Base-by-base conservation (phyloP, 2,888 invertebrate genomes). In the Emmelina monodactyla region DNA sequence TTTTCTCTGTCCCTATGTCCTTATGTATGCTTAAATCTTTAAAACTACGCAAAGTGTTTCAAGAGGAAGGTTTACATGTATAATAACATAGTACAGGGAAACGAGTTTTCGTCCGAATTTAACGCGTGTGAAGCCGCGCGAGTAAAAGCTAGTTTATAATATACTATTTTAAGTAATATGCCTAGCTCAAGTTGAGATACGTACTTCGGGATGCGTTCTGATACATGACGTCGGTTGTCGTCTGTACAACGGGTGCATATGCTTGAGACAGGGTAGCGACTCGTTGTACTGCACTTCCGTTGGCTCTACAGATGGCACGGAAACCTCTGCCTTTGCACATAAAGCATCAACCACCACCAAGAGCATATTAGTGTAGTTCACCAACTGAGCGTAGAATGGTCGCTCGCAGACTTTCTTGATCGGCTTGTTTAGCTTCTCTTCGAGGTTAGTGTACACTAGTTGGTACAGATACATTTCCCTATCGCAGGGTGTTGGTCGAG, bases 401-500 rank as follows among this genome's bases (percentile, higher is more conserved):
- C 87, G 54, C 3, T 64, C 62, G 47, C 79, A 79, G n/a, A n/a
- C n/a, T 28, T 73, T 68, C 16, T 60, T 59, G 25, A 70, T 39
- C 1, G 68, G 75, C 33, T 67, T 68, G 65, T 62, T 82, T 51
- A 76, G 62, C 58, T 70, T 84, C 56, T 62, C 83, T 51, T 72
- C 80, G 58, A 68, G 66, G 38, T 67, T 73, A 38, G 54, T 72
- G 42, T 71, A 75, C 11, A 79, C 71, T 14, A 85, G 54, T 52
- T 83, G 75, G 56, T 84, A 85, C 2, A 85, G 60, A 31, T 64
- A 76, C 55, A 84, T 81, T 61, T 91, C 87, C 59, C 91, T 84
- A 62, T 94, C 94, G 61, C 94, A 95, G 3, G 93, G 89, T 37
- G 91, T 88, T 1, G 92, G 91, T 30, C 89, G 82, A 0, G 94